phyloP scores from a whole-genome alignment of 2,113 vertebrate genomes.

The Patagioenas fasciata region DNA sequence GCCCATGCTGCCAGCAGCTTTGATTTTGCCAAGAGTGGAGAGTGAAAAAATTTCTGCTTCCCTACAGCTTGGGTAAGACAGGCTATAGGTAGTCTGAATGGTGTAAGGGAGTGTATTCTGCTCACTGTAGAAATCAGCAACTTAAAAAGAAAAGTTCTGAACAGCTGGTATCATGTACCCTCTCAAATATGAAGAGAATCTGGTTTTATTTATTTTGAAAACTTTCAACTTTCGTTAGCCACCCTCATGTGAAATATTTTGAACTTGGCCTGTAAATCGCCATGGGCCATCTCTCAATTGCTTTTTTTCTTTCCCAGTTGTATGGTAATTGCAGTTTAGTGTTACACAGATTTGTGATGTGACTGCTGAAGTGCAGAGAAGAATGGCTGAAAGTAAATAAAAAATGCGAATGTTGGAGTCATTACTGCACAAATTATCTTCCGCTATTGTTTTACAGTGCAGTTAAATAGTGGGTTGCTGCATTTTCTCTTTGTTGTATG shows the following conservation, averaged over 20 bases:
- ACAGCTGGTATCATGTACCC: rapidly evolving
- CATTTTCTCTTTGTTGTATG: not conserved
- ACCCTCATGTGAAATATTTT: not conserved
- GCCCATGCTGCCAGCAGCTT: not conserved
- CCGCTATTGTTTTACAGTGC: not conserved
- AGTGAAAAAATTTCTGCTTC: not conserved
- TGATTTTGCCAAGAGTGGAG: not conserved
- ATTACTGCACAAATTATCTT: not conserved
- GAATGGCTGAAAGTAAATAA: not conserved
- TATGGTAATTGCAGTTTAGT: not conserved
- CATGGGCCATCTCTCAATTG: not conserved
- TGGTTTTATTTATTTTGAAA: not conserved
- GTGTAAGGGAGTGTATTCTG: not conserved
- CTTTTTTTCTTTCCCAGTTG: not conserved
- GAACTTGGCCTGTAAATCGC: not conserved
- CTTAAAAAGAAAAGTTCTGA: not conserved
- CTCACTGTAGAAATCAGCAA: not conserved
- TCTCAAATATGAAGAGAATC: not conserved
- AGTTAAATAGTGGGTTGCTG: rapidly evolving
- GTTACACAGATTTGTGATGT: not conserved
- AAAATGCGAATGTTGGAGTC: not conserved
- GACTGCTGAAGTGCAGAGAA: not conserved
- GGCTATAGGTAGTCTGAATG: not conserved
- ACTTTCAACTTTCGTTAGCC: not conserved
- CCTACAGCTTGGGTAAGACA: not conserved